These are phyloP conservation scores for Channa argus DNA, from an alignment of 2,113 vertebrate species.

Conservation along the genomic window DNA sequence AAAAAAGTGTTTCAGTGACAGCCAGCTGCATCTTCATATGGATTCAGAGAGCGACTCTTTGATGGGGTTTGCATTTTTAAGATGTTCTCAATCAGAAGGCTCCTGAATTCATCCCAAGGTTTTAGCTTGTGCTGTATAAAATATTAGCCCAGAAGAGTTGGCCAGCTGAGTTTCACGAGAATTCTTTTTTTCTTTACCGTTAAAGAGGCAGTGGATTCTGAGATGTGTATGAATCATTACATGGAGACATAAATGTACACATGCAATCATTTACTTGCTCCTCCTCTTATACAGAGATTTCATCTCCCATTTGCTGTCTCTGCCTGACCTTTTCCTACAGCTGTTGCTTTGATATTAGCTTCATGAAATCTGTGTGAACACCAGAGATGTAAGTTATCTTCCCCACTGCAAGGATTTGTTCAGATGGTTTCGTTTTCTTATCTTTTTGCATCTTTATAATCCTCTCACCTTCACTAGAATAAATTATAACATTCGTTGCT, in stretches of 20 bases:
- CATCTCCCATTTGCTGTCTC: conserved; percentile 75
- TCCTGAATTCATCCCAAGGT: conserved; percentile 68
- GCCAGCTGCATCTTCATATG: conserved; percentile 55
- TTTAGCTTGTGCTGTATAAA: conserved; percentile 74
- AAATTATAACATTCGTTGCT: conserved; percentile 21
- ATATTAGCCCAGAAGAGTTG: conserved; percentile 64
- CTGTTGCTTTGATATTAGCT: conserved; percentile 83
- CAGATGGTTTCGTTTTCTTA: conserved; percentile 40
- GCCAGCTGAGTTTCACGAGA: conserved; percentile 34
- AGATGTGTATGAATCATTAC: conserved; percentile 24
- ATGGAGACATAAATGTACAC: conserved; percentile 18
- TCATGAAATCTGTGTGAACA: conserved; percentile 77
- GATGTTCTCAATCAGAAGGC: conserved; percentile 67
- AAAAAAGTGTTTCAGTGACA: conserved; percentile 27
- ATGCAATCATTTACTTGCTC: conserved; percentile 24
- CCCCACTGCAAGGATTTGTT: conserved; percentile 46
- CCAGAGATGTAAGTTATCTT: conserved; percentile 69
- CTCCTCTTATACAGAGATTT: conserved; percentile 56
- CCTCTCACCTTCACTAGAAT: conserved; percentile 44
- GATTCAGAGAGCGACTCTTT: conserved; percentile 66
- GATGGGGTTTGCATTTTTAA: conserved; percentile 83
- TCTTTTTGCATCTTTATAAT: conserved; percentile 59
- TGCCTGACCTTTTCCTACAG: conserved; percentile 68
- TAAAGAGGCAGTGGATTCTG: conserved; percentile 28
- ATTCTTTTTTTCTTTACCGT: conserved; percentile 38